phyloP scores from a whole-genome alignment of 2,113 vertebrate species.

The Antigone vipio region DNA sequence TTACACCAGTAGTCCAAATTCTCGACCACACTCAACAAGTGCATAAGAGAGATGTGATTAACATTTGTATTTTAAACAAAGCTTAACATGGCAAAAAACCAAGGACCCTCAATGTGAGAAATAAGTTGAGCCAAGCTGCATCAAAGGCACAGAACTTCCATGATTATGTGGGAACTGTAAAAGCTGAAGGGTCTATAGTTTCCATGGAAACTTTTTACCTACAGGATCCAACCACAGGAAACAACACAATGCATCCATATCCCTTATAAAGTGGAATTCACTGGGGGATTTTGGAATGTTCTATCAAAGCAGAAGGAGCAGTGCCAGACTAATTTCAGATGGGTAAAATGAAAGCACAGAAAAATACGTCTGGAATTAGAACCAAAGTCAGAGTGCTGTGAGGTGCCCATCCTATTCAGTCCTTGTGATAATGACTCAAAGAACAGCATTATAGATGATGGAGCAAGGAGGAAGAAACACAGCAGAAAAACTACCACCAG shows the following conservation, averaged over 20 bases:
- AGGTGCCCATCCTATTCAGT: not conserved
- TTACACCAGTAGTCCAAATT: not conserved
- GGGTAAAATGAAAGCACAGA: not conserved
- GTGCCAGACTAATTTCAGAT: not conserved
- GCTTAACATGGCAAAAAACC: not conserved
- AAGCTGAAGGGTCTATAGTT: not conserved
- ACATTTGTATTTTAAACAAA: not conserved
- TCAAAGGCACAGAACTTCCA: not conserved
- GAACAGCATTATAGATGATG: not conserved
- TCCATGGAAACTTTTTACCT: constrained; percentile 24
- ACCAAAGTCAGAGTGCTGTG: not conserved
- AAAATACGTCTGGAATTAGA: not conserved
- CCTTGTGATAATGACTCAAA: not conserved
- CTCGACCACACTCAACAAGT: not conserved
- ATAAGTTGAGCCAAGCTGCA: not conserved
- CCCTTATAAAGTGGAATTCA: not conserved
- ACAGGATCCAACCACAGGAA: not conserved
- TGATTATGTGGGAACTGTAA: not conserved
- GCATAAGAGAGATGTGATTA: not conserved
- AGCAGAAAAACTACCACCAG: not conserved
- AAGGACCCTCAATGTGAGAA: not conserved
- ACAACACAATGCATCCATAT: not conserved
- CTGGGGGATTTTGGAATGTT: not conserved
- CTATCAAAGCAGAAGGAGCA: not conserved
- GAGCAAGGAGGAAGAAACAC: not conserved